Base-by-base conservation (phyloP, 2,797 vertebrate genomes). In the Danio jaintianensis region DNA sequence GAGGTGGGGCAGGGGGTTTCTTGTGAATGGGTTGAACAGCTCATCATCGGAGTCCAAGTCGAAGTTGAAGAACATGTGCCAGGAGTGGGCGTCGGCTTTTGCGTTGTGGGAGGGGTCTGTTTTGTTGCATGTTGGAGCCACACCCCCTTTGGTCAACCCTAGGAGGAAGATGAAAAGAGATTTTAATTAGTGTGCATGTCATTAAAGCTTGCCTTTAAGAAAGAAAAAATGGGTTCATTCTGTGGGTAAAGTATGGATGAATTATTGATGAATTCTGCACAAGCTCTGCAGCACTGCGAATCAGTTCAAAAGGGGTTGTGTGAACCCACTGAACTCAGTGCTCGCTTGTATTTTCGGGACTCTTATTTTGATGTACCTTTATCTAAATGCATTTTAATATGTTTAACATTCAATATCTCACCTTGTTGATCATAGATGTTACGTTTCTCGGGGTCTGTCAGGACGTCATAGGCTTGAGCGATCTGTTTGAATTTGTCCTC, bases 361-460 rank as follows among this genome's bases (percentile, higher is more conserved):
- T 47, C 45, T 47, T 47, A 12, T 12, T 7, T 7, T 7, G 45
- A 47, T 45, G 45, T 7, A 47, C 7, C 45, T 2, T 47, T 1
- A 47, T 47, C 45, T 47, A 7, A 47, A 47, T 47, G 11, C 11
- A 12, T 47, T 29, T 29, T 29, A 29, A 29, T 29, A 29, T 29
- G 29, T 3, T 29, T 29, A 29, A 29, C 29, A 29, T 29, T 29
- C 29, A 29, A 3, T 29, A 3, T 95, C 85, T 98, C 95, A 82
- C 97, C 97, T 5, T 96, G 98, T 82, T 98, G 97, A 89, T 99
- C 97, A 0, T 98, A 99, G 38, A 97, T 89, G 0, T 92, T 93
- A 76, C 95, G 94, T 89, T 97, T 98, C 83, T 96, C 96, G 82
- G 97, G 94, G 92, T 98, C 97, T 0, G 94, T 96, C 85, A 99